phyloP scores from a whole-genome alignment of 2,113 vertebrate species.

The Poicephalus meyeri region DNA sequence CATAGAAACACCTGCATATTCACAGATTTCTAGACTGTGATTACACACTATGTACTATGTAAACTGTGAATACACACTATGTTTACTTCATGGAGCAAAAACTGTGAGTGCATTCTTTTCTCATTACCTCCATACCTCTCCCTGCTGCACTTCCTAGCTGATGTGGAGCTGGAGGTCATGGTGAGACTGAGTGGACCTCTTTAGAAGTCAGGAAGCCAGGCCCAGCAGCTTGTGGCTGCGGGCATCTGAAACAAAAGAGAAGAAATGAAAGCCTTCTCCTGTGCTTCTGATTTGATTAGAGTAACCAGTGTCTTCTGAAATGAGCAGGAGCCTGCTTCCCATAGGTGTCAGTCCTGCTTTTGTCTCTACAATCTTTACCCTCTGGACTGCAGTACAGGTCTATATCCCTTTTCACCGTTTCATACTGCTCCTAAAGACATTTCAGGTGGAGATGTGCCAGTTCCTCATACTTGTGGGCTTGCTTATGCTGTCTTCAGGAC shows the following conservation, averaged over 20 bases:
- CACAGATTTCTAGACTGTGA: background rate
- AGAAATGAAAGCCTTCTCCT: background rate
- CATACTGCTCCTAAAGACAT: background rate
- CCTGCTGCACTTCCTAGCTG: background rate
- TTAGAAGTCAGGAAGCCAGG: background rate
- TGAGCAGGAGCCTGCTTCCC: background rate
- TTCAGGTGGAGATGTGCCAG: background rate
- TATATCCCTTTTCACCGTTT: background rate
- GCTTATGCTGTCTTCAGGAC: background rate
- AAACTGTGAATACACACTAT: background rate
- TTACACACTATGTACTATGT: background rate
- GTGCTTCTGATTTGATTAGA: background rate
- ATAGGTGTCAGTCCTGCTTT: background rate
- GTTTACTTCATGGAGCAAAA: background rate
- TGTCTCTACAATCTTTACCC: background rate
- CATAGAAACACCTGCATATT: background rate
- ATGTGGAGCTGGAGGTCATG: background rate
- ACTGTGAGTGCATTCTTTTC: background rate
- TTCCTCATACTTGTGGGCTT: background rate
- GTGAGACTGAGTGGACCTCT: background rate
- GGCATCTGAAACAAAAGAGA: background rate
- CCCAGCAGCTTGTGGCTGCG: rapidly evolving
- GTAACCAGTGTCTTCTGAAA: background rate
- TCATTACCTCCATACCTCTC: background rate
- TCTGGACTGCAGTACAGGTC: background rate